Percentiles rank a stretch among this genome's conserved stretches.
These are phyloP conservation scores for Onchidella celtica DNA, from an alignment of 2,888 invertebrate genomes.

Conservation along the genomic window DNA sequence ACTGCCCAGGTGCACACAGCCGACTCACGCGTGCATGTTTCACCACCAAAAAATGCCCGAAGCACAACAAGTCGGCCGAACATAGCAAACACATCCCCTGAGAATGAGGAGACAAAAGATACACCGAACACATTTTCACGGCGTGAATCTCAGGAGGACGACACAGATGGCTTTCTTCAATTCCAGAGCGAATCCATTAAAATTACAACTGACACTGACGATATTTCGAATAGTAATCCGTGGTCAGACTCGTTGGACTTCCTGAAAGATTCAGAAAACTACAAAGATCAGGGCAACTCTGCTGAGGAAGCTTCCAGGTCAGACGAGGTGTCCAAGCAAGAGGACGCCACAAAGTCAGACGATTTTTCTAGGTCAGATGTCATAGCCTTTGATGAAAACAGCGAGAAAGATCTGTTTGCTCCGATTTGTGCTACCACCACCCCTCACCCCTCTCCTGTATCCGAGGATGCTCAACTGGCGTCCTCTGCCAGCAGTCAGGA, in stretches of 20 bases:
- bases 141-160: no score
- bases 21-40: no score
- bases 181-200: no score
- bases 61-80: no score
- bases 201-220: no score
- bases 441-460: neutral
- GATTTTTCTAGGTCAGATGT: neutral
- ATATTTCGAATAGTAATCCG: neutral
- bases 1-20: no score
- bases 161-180: no score
- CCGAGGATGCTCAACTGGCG: neutral
- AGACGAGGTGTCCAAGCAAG: neutral
- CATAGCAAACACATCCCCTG: no score
- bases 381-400: neutral
- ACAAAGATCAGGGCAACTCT: neutral
- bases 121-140: no score
- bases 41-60: no score
- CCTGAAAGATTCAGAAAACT: neutral
- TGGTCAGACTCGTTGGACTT: neutral
- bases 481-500: neutral
- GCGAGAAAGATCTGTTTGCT: neutral
- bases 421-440: neutral
- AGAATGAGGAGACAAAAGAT: no score
- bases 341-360: neutral
- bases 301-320: neutral